phyloP scores from a whole-genome alignment of 1,140 invertebrate genomes.

The Philopotamus ludificatus region DNA sequence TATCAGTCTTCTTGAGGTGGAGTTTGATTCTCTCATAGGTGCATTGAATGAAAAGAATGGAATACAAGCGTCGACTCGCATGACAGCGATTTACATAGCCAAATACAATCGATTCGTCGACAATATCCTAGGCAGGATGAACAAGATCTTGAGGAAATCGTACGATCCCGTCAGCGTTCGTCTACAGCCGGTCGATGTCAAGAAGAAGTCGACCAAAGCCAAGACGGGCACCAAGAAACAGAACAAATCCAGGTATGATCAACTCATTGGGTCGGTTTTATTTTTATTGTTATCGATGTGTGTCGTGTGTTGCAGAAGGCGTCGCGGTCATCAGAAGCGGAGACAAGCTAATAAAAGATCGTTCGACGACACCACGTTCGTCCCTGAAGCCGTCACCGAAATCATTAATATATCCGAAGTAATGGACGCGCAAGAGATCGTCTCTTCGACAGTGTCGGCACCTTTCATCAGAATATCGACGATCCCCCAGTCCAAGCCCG shows the following conservation, averaged over 20 bases:
- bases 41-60: constrained; percentile 9
- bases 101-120: constrained; percentile 83
- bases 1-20: too few species aligned
- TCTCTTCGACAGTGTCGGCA: constrained; percentile 43
- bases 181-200: constrained; percentile 61
- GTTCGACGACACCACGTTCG: constrained; percentile 37
- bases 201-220: constrained; percentile 52
- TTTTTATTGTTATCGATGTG: constrained; percentile 41
- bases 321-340: constrained; percentile 19
- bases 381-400: constrained; percentile 33
- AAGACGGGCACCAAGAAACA: constrained; percentile 52
- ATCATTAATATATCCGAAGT: neutral
- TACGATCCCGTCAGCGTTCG: constrained; percentile 82
- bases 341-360: constrained; percentile 24
- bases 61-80: constrained; percentile 40
- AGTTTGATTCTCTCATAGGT: constrained; percentile 16
- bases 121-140: constrained; percentile 74
- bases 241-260: constrained; percentile 16
- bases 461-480: constrained; percentile 21
- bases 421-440: constrained; percentile 39
- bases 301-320: constrained; percentile 20
- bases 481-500: neutral
- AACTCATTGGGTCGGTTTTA: constrained; percentile 20
- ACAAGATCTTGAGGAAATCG: constrained; percentile 70
- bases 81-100: constrained; percentile 69